Conservation (phyloP, 2,888 invertebrate genomes). For the Meliscaeva auricollis region DNA sequence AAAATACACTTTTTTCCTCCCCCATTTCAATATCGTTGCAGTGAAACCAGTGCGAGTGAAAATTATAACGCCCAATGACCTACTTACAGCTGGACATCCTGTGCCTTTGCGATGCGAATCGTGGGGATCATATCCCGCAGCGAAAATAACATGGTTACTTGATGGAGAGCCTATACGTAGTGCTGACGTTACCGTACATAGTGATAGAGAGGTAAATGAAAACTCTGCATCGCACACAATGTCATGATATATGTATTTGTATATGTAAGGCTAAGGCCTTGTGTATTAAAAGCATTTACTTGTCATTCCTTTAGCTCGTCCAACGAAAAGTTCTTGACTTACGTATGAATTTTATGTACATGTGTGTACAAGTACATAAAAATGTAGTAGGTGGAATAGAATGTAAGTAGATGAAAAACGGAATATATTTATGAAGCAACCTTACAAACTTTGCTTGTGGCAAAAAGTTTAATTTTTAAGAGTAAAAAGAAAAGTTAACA, state of each 20-base stretch:
- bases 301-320: conserved; percentile 12
- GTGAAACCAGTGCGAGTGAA: conserved; percentile 92
- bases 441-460: conserved; percentile 9
- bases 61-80: conserved; percentile 89
- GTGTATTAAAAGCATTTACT: conserved; percentile 35
- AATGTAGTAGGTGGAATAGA: not conserved
- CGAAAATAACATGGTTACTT: conserved; percentile 92
- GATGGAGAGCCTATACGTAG: conserved; percentile 88
- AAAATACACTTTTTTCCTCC: conserved; percentile 24
- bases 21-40: conserved; percentile 81
- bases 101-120: conserved; percentile 91
- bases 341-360: not conserved
- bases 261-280: not conserved
- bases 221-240: not conserved
- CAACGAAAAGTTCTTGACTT: conserved; percentile 36
- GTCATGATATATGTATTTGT: not conserved
- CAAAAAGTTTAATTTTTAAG: conserved; percentile 19
- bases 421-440: not conserved
- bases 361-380: no score
- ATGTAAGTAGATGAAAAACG: not conserved
- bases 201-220: conserved; percentile 82
- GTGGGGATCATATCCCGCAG: conserved; percentile 92
- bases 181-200: conserved; percentile 87
- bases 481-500: not conserved
- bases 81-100: conserved; percentile 90